These are phyloP conservation scores for Tyrophagus putrescentiae DNA, from an alignment of 1,140 invertebrate species.

Conservation along the genomic window DNA sequence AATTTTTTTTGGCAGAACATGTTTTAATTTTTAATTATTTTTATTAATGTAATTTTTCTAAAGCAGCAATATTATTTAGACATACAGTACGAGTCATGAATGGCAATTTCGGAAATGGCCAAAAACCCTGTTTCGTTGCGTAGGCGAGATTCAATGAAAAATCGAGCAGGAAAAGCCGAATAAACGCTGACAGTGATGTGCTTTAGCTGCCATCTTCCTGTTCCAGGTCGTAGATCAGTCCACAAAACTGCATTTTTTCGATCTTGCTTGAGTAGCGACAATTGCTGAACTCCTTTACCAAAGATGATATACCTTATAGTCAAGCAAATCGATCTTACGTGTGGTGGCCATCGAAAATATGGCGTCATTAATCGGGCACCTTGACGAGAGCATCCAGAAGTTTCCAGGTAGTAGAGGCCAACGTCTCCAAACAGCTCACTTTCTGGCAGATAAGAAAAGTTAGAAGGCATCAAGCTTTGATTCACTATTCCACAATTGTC, in stretches of 20 bases:
- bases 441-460: not conserved
- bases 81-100: conserved; percentile 2
- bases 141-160: not conserved
- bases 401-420: not conserved
- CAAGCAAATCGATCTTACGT: not conserved
- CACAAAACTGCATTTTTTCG: not conserved
- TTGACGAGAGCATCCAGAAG: too few relatives aligned
- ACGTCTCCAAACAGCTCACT: not conserved
- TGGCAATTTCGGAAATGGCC: not conserved
- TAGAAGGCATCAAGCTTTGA: not conserved
- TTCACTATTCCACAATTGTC: not conserved
- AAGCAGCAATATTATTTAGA: too few relatives aligned
- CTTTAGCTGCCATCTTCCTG: not conserved
- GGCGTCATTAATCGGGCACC: conserved; percentile 6
- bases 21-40: too few relatives aligned
- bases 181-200: not conserved
- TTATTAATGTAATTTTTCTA: conserved; percentile 1
- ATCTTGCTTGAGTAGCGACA: conserved; percentile 2
- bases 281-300: not conserved
- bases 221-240: not conserved
- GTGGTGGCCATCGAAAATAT: not conserved
- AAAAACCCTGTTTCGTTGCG: not conserved
- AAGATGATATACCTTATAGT: not conserved
- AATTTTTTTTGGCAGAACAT: conserved; percentile 6
- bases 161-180: not conserved